phyloP scores from a whole-genome alignment of 2,888 invertebrate genomes.

The Folsomia manolachei region DNA sequence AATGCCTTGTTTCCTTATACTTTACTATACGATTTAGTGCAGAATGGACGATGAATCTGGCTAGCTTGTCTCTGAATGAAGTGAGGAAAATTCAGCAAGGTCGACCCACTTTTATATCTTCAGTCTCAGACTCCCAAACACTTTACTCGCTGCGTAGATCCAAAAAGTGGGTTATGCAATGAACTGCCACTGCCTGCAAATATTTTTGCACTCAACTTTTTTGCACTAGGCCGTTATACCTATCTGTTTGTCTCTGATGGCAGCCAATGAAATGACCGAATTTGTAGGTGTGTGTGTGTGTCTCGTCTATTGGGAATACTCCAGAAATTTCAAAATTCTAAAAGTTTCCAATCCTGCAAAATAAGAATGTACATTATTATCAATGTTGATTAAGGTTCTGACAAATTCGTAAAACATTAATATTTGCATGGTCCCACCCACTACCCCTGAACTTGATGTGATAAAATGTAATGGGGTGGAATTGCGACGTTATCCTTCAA shows the following conservation, averaged over 20 bases:
- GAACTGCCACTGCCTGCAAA: neutral
- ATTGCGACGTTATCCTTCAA: neutral
- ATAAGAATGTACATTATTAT: neutral
- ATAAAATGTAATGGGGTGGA: neutral
- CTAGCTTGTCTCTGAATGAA: neutral
- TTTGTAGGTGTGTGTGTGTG: neutral
- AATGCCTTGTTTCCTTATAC: neutral
- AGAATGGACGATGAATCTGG: too few relatives aligned
- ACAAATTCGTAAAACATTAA: too few relatives aligned
- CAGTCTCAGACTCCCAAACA: neutral
- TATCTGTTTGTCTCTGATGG: too few relatives aligned
- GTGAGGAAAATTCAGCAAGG: neutral
- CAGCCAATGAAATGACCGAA: neutral
- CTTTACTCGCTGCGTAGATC: neutral
- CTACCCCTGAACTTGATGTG: neutral
- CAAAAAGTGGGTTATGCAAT: neutral
- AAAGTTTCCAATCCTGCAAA: neutral
- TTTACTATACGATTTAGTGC: neutral
- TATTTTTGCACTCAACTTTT: neutral
- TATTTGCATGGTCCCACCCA: too few relatives aligned
- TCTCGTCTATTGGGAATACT: neutral
- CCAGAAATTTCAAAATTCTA: neutral
- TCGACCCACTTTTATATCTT: conserved; percentile 6
- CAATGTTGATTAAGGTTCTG: neutral
- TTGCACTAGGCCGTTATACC: neutral